Conservation (phyloP, 1,140 invertebrate genomes). For the Caenorhabditis briggsae region DNA sequence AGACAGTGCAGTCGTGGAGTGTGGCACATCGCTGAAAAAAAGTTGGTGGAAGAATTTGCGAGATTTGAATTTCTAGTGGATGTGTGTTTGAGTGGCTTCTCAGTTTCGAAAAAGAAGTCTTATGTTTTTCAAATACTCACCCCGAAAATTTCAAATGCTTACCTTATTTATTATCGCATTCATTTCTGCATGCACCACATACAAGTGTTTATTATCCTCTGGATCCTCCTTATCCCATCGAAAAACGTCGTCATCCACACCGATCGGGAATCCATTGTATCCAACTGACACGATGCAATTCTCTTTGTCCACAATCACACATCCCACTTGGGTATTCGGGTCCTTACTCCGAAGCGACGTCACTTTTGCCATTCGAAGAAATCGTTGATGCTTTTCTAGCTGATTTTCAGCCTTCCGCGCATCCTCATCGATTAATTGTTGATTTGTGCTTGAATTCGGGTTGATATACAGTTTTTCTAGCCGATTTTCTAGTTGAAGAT, state of each 20-base stretch:
- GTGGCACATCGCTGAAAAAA: constrained; percentile 26
- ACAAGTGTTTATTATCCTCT: constrained; percentile 20
- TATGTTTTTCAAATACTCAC: too few relatives aligned
- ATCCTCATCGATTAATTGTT: background rate
- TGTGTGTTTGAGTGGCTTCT: too few relatives aligned
- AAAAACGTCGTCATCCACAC: constrained; percentile 35
- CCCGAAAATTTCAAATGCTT: background rate
- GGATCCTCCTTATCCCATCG: constrained; percentile 54
- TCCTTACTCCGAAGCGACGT: constrained; percentile 34
- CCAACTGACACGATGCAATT: constrained; percentile 39
- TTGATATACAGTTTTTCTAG: background rate
- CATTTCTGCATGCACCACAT: constrained; percentile 39
- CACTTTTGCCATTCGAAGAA: constrained; percentile 45
- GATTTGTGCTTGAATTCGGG: background rate
- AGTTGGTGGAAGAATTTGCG: background rate
- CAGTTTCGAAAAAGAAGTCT: too few relatives aligned
- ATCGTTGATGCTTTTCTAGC: constrained; percentile 27
- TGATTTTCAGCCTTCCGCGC: background rate
- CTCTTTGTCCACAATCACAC: constrained; percentile 28
- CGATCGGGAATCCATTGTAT: constrained; percentile 45
- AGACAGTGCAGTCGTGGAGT: constrained; percentile 19
- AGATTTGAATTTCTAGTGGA: background rate
- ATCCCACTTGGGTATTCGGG: constrained; percentile 34
- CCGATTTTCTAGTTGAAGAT: background rate
- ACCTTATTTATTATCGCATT: constrained; percentile 41